Percentiles rank a stretch among this genome's conserved stretches.
Conservation (phyloP, 2,113 vertebrate genomes). For the Apistogramma diplotaenia region DNA sequence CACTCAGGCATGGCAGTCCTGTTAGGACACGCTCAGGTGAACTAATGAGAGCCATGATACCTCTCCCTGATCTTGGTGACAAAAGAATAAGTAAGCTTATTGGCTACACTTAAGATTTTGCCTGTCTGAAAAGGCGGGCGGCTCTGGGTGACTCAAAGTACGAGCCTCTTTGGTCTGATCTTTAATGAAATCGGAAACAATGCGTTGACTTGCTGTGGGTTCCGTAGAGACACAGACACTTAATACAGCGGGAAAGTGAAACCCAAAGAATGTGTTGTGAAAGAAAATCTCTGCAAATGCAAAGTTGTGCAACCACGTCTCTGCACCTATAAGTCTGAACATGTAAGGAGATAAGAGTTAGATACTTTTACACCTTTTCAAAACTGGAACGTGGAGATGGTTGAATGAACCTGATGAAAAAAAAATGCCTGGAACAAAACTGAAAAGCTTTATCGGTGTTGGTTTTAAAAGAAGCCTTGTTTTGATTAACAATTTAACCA, state of each 20-base stretch:
- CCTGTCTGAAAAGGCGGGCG: conserved; percentile 14
- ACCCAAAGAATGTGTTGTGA: conserved; percentile 58
- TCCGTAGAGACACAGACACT: conserved; percentile 1
- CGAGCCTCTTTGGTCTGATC: background rate
- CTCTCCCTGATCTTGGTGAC: conserved; percentile 40
- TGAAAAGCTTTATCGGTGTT: background rate
- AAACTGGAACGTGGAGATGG: background rate
- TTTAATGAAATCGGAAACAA: background rate
- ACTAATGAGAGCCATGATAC: conserved; percentile 43
- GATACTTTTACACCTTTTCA: conserved; percentile 28
- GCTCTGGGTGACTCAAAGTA: conserved; percentile 32
- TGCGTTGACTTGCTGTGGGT: background rate
- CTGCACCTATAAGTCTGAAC: conserved; percentile 63
- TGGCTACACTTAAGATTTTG: conserved; percentile 5
- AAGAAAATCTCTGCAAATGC: conserved; percentile 47
- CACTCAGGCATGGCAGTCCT: conserved; percentile 60
- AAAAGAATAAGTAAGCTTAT: conserved; percentile 47
- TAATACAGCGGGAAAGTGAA: conserved; percentile 37
- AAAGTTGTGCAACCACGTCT: conserved; percentile 67
- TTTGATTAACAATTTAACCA: background rate
- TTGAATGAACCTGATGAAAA: background rate
- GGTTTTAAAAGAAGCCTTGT: background rate
- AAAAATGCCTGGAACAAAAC: background rate
- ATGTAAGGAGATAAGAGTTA: conserved; percentile 42
- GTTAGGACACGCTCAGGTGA: conserved; percentile 65